Base-by-base conservation (phyloP, 2,113 vertebrate species). In the Ictidomys tridecemlineatus region DNA sequence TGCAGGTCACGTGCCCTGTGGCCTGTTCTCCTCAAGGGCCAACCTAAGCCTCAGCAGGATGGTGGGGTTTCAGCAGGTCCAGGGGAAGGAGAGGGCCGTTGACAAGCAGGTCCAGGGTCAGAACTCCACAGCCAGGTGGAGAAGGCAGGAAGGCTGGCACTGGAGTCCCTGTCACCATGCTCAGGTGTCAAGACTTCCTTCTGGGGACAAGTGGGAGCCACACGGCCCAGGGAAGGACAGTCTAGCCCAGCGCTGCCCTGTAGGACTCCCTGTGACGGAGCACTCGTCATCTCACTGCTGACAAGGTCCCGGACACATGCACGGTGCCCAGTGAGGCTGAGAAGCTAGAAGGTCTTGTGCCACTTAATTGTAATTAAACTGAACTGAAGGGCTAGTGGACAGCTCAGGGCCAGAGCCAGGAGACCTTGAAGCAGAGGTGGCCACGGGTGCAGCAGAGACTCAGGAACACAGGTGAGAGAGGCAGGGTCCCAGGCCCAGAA, bases 31-130 rank as follows among this genome's bases (percentile, higher is more conserved):
- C 42, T 42, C n/a, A 4, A 14, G 72, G 65, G 28, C 65, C 61
- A 56, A 22, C 48, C n/a, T 63, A 13, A 24, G 45, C 69, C 74
- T 94, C 79, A 7, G 5, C 20, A 77, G 10, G 20, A 34, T 26
- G 14, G 20, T 5, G 4, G 53, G 85, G 9, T 13, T 30, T 28
- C 22, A 11, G 26, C 0, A 7, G 4, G 1, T 16, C 4, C 5
- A 37, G 56, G 26, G 8, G 39, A 0, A 26, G 22, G 17, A 28
- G 7, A 12, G 48, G 39, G 17, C 1, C 2, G 0, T 10, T 26
- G 5, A 56, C 87, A 18, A 20, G 13, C 4, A 0, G 45, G 39
- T 53, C 22, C 2, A 0, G 18, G 70, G 58, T 51, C 63, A 76
- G 6, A 73, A 30, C 12, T 24, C 30, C 37, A 73, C 65, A 69